Conservation (phyloP, 2,888 invertebrate genomes). For the Netelia melanura region DNA sequence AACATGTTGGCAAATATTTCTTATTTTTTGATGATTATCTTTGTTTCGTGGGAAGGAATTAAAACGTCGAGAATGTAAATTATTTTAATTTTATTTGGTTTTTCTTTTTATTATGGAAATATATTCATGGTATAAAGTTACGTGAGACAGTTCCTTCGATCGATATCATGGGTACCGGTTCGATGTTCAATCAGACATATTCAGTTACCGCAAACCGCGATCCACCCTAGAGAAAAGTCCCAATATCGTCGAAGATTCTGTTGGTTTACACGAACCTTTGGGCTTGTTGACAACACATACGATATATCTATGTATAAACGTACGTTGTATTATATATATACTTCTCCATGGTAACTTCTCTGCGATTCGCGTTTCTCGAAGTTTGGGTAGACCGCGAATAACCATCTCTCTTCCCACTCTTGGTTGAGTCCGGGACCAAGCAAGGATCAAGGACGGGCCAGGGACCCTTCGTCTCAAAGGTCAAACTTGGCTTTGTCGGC, state of each 20-base stretch:
- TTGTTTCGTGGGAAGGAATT: too few species aligned
- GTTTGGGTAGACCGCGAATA: not conserved
- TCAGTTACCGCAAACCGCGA: not conserved
- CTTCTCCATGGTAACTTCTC: not conserved
- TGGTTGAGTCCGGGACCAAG: slow-evolving; percentile 5
- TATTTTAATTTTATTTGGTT: slow-evolving; percentile 22
- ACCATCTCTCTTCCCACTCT: too few species aligned
- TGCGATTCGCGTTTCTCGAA: not conserved
- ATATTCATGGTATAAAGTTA: not conserved
- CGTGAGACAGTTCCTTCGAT: not conserved
- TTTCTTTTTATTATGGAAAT: not conserved
- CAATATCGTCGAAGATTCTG: slow-evolving; percentile 27
- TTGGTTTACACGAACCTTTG: slow-evolving; percentile 34
- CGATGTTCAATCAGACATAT: slow-evolving; percentile 15
- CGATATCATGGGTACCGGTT: not conserved
- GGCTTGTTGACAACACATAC: slow-evolving; percentile 12
- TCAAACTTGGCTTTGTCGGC: slow-evolving; percentile 49
- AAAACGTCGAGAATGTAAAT: too few species aligned
- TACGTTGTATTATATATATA: not conserved
- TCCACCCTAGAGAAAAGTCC: not conserved
- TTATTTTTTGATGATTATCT: too few species aligned
- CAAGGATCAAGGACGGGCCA: slow-evolving; percentile 24
- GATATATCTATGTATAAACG: not conserved
- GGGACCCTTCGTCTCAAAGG: slow-evolving; percentile 35
- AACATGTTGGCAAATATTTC: too few species aligned